These are phyloP conservation scores for Carassius auratus DNA, from an alignment of 2,113 vertebrate species.

Conservation along the genomic window DNA sequence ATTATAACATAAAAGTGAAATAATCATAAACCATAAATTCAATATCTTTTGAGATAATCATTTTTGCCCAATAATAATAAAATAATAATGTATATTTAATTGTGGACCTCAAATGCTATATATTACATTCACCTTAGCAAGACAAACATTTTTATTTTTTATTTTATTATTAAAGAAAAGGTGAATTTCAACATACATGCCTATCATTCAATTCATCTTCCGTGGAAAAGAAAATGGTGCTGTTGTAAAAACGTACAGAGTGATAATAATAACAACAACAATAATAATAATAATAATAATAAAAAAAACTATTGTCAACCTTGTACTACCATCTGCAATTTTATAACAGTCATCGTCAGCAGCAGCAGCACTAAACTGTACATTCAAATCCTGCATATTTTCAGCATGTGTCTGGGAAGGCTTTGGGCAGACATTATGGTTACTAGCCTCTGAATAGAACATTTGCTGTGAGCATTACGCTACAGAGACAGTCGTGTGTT, in stretches of 20 bases:
- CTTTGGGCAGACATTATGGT: background rate
- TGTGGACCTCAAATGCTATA: too few relatives aligned
- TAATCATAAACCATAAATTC: background rate
- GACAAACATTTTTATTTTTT: background rate
- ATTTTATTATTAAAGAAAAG: too few relatives aligned
- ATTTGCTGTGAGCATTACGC: slow-evolving; percentile 3
- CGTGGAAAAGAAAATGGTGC: background rate
- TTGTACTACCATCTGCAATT: background rate
- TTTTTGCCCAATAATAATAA: too few relatives aligned
- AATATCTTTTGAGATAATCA: too few relatives aligned
- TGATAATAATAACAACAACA: background rate
- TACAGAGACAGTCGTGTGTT: background rate
- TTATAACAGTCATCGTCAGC: background rate
- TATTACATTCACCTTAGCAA: background rate
- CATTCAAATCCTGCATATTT: background rate
- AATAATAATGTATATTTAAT: too few relatives aligned
- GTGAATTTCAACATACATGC: too few relatives aligned
- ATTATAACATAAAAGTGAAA: background rate
- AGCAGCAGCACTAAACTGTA: background rate
- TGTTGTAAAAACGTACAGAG: background rate
- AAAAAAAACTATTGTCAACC: background rate
- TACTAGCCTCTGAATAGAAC: background rate
- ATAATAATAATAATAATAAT: background rate
- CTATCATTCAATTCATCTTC: background rate
- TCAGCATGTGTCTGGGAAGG: background rate